A percentile compares a stretch with the other conserved stretches of the same genome.
phyloP scores from a whole-genome alignment of 1,140 invertebrate genomes.

The Saxidomus purpurata region DNA sequence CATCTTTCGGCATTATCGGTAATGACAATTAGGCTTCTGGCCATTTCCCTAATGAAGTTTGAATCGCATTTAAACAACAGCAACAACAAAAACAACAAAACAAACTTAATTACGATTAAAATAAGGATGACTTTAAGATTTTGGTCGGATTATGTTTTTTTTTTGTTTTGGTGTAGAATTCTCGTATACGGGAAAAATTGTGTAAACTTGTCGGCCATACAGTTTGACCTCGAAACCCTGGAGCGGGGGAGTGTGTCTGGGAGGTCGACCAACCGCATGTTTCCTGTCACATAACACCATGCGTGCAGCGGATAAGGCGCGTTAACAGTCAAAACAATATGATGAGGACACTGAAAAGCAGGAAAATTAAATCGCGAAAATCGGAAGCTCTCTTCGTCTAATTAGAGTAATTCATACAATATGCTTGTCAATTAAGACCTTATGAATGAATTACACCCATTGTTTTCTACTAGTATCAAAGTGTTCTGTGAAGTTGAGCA shows the following conservation, averaged over 20 bases:
- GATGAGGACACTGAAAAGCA: background rate
- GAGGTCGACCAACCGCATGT: background rate
- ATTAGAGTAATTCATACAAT: slow-evolving; percentile 39
- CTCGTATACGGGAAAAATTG: no score
- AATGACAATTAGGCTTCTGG: no score
- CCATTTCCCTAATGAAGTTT: no score
- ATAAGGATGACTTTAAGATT: no score
- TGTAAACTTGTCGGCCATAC: background rate
- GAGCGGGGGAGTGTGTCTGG: background rate
- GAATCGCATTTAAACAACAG: no score
- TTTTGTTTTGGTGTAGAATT: no score
- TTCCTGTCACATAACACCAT: slow-evolving; percentile 17
- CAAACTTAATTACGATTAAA: no score
- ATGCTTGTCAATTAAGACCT: background rate
- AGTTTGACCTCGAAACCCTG: background rate
- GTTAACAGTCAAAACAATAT: slow-evolving; percentile 9
- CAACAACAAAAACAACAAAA: no score
- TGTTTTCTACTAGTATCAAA: slow-evolving; percentile 17
- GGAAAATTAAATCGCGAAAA: slow-evolving; percentile 35
- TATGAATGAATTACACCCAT: slow-evolving; percentile 1
- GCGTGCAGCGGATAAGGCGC: slow-evolving; percentile 31
- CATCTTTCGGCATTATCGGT: no score
- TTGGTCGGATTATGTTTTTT: no score
- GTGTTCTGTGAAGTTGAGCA: background rate
- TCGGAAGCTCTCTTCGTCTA: slow-evolving; percentile 10